Evolutionary conservation across 2,113 vertebrate genomes (phyloP).

Genomic region (Alces alces): DNA sequence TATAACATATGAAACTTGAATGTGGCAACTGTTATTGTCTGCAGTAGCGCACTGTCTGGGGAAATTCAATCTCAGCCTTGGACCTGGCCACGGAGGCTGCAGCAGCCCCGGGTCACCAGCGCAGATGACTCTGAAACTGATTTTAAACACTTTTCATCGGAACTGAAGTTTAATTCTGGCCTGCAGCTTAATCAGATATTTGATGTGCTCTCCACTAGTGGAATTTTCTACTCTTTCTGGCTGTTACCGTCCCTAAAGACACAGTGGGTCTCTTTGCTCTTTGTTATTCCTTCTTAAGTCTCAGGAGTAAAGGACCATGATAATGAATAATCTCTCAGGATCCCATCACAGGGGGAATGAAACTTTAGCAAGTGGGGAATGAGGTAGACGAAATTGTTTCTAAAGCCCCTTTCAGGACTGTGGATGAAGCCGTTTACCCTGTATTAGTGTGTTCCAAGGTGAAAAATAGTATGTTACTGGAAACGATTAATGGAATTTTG

Average conservation of each 20-base stretch:
- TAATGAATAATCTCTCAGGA: slow-evolving; percentile 52
- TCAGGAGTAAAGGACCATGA: slow-evolving; percentile 27
- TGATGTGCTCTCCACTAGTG: slow-evolving; percentile 4
- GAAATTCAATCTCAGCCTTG: slow-evolving; percentile 59
- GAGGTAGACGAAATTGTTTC: background rate
- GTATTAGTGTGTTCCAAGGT: slow-evolving; percentile 31
- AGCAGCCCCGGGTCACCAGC: background rate
- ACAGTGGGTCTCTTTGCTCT: slow-evolving; percentile 23
- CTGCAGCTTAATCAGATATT: slow-evolving; percentile 23
- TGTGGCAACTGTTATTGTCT: slow-evolving; percentile 66
- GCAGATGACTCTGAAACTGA: background rate
- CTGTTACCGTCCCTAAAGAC: slow-evolving; percentile 21
- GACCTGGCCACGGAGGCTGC: background rate
- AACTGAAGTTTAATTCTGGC: slow-evolving; percentile 1
- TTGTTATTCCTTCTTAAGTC: slow-evolving; percentile 16
- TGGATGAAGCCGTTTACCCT: background rate
- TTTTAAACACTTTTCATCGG: slow-evolving; percentile 25
- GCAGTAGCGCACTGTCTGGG: slow-evolving; percentile 44
- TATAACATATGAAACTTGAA: slow-evolving; percentile 62
- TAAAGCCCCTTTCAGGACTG: background rate
- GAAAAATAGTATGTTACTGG: slow-evolving; percentile 30
- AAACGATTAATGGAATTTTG: slow-evolving; percentile 41
- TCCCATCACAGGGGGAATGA: slow-evolving; percentile 23
- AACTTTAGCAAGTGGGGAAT: slow-evolving; percentile 9
- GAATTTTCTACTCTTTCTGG: slow-evolving; percentile 45